A percentile compares a stretch with the other conserved stretches of the same genome.
These are phyloP conservation scores for Sebastes steindachneri DNA, from an alignment of 2,797 vertebrate species.

Conservation along the genomic window DNA sequence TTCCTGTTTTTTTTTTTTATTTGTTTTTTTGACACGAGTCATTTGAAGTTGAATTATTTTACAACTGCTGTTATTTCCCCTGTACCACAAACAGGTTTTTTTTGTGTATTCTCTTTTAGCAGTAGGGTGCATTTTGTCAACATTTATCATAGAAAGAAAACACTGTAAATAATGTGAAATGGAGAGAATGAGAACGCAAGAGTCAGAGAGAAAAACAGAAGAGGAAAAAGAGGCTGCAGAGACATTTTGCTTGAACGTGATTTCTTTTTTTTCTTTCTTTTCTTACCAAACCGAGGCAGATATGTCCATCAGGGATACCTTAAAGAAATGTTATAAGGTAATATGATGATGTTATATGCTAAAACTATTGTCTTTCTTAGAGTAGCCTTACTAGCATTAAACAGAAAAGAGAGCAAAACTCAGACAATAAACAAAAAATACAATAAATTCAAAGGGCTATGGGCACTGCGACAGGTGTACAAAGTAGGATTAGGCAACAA, in stretches of 20 bases:
- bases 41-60: neutral
- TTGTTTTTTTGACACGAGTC: neutral
- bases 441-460: neutral
- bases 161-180: neutral
- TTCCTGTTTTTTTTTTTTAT: slow-evolving; percentile 1
- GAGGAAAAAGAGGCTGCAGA: neutral
- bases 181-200: neutral
- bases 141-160: neutral
- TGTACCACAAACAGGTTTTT: neutral
- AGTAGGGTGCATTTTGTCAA: neutral
- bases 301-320: neutral
- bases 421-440: neutral
- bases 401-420: neutral
- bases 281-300: neutral
- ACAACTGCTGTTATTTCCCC: neutral
- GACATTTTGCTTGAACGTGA: neutral
- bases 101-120: neutral
- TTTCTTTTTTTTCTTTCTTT: no score
- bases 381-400: neutral
- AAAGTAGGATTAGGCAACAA: no score
- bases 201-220: neutral
- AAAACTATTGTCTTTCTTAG: neutral
- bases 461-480: neutral
- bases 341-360: neutral
- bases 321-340: neutral